Evolutionary conservation across 1,140 invertebrate genomes (phyloP), one percentile per base, ranked within the genome.

Genomic region (Aethina tumida): DNA sequence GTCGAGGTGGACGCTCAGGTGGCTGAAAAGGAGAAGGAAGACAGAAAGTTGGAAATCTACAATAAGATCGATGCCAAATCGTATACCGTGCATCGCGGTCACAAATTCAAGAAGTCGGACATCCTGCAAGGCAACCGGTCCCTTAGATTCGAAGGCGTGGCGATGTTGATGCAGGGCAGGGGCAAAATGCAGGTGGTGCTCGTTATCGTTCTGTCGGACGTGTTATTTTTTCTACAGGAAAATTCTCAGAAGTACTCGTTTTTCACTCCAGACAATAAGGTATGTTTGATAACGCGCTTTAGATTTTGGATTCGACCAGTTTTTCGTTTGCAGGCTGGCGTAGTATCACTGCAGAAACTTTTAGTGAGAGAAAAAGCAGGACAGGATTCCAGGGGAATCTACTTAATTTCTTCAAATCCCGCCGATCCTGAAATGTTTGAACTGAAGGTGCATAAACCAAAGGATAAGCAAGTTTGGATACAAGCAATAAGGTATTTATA

Each of bases 91-190:
- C 87, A 85, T 59, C 77, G 82, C 35, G 81, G 79, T 18, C 71
- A 74, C 41, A 93, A 94, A 57, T 95, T 96, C 56, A 94, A 91
- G 61, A 94, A 94, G 62, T 89, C 87, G n/a, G 89, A 96, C 63
- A 77, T 97, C 43, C 66, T 93, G 26, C 75, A 79, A 34, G 78
- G 79, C 21, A 82, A 81, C 56, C 71, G 92, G 32, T 81, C 84
- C 44, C 66, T 96, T 2, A 83, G 81, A 68, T 91, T 91, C 54
- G 86, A 91, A 66, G 86, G 86, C 0, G 69, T 81, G 26, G 84
- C 85, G 0, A 82, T 79, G 37, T 58, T 91, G 20, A 87, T 86
- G 81, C 84, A 87, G 58, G 82, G 82, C 4, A 68, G 84, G 28
- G 77, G 80, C 27, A 88, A 89, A 67, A 85, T 80, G 68, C 81